Evolutionary conservation across 2,113 vertebrate species (phyloP), one percentile per base, ranked within the genome.

Genomic region (Lota lota): DNA sequence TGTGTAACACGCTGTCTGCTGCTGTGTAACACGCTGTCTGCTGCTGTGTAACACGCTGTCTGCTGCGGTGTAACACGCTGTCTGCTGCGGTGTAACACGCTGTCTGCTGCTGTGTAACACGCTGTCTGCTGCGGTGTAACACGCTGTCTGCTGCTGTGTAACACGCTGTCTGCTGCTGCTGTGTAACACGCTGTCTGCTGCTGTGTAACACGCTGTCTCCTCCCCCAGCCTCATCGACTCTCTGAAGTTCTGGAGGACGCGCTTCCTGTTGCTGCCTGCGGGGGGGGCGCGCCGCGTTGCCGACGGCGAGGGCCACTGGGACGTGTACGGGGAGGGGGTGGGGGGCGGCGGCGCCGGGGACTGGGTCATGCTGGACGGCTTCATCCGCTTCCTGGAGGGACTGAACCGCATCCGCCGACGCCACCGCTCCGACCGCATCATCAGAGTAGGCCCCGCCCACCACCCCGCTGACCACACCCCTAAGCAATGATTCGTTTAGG

Each of bases 181-280:
- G n/a, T n/a, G n/a, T n/a, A n/a, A n/a, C n/a, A n/a, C n/a, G n/a
- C n/a, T n/a, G n/a, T n/a, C n/a, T n/a, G n/a, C n/a, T n/a, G n/a
- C n/a, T n/a, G n/a, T n/a, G n/a, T n/a, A n/a, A n/a, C n/a, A n/a
- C n/a, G n/a, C n/a, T 33, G 10, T 17, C 63, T n/a, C 1, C 22
- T 22, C 62, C 22, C 15, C 0, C 64, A 99, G 97, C 81, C 90
- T 99, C 22, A 99, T 98, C 0, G 96, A 99, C 74, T 99, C 97
- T 0, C 90, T 99, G 73, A 99, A 99, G 81, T 99, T 99, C 87
- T 99, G 97, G 97, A 90, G 97, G 74, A 99, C 97, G 0, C 94
- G 97, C 18, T 99, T 99, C 83, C 90, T 99, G 63, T 90, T 99
- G 63, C 89, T 99, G 60, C 97, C 97, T 0, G 96, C 96, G 16